Conservation (phyloP, 2,113 vertebrate genomes). For the Rhea americana region DNA sequence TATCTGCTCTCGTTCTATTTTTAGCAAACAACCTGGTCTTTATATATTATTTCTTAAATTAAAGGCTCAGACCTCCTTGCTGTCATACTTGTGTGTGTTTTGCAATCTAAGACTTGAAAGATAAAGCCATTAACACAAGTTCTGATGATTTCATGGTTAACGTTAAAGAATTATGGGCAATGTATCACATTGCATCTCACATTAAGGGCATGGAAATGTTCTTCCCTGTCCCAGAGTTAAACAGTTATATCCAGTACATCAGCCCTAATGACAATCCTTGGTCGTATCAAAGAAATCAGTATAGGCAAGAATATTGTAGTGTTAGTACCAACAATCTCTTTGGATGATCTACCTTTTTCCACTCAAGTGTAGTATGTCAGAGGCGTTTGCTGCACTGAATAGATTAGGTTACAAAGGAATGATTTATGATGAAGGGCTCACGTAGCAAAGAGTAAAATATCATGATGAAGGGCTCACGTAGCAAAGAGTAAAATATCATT, state of each 20-base stretch:
- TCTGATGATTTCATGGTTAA: background rate
- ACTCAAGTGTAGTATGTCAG: background rate
- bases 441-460: background rate
- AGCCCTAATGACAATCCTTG: background rate
- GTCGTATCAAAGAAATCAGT: background rate
- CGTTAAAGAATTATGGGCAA: background rate
- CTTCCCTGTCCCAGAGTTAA: background rate
- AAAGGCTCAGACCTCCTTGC: background rate
- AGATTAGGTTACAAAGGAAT: background rate
- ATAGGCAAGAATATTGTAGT: background rate
- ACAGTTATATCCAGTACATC: background rate
- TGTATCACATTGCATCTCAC: background rate
- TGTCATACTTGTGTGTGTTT: background rate
- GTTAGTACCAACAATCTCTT: background rate
- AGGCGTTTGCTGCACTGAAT: background rate
- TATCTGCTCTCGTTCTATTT: conserved; percentile 36
- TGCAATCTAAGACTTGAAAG: background rate
- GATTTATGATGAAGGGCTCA: background rate
- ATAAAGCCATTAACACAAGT: background rate
- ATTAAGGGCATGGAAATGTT: background rate
- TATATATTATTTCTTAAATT: background rate
- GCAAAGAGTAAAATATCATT: background rate
- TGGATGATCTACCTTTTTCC: background rate
- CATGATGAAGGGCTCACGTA: background rate
- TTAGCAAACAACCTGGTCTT: conserved; percentile 1